These are phyloP conservation scores for Perizoma affinitatum DNA, from an alignment of 2,888 invertebrate species.

Conservation along the genomic window DNA sequence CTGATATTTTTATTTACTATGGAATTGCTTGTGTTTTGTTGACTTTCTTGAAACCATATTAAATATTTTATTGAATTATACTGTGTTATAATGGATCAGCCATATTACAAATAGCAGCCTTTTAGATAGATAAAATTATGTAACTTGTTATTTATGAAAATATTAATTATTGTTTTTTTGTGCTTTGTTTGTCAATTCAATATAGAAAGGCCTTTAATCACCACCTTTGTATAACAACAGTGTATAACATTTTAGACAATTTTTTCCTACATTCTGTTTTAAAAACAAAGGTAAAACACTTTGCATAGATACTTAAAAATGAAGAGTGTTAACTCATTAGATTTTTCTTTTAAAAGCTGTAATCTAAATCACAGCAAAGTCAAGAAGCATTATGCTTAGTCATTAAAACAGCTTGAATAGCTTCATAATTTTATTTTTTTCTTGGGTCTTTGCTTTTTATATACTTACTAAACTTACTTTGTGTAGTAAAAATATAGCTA, in stretches of 20 bases:
- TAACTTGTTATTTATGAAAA: constrained; percentile 37
- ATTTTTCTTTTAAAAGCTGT: neutral
- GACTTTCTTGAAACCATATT: constrained; percentile 68
- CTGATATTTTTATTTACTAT: constrained; percentile 81
- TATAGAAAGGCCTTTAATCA: too few relatives aligned
- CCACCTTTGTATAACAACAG: too few relatives aligned
- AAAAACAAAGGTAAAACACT: too few relatives aligned
- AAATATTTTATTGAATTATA: constrained; percentile 52
- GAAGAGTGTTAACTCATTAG: too few relatives aligned
- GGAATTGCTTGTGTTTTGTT: constrained; percentile 79
- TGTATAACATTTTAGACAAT: too few relatives aligned
- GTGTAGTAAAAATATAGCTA: neutral
- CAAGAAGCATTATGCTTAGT: neutral
- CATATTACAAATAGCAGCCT: constrained; percentile 36
- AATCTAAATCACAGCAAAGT: neutral
- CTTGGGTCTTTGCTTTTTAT: too few relatives aligned
- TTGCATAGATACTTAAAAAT: too few relatives aligned
- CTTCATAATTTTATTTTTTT: too few relatives aligned
- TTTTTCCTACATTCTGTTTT: too few relatives aligned
- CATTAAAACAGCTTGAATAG: neutral
- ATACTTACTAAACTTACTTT: too few relatives aligned
- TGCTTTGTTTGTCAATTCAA: constrained; percentile 54
- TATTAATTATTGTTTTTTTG: constrained; percentile 42
- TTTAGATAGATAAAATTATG: neutral
- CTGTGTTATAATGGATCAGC: constrained; percentile 54